phyloP scores from a whole-genome alignment of 2,888 invertebrate genomes.

The Brenthis hecate region DNA sequence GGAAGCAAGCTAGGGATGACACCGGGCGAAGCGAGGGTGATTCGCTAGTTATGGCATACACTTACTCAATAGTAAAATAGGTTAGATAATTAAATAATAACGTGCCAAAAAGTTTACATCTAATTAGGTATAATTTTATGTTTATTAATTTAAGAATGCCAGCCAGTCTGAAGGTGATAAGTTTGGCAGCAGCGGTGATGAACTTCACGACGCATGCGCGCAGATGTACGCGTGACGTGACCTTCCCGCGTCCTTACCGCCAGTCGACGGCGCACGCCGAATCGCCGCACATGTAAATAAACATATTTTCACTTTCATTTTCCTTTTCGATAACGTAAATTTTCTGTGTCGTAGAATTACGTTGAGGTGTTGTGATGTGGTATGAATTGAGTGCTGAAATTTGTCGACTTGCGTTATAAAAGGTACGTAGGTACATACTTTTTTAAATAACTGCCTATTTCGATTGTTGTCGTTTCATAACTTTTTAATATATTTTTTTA shows the following conservation, averaged over 20 bases:
- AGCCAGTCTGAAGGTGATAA: constrained; percentile 38
- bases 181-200: constrained; percentile 55
- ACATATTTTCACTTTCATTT: constrained; percentile 58
- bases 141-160: constrained; percentile 12
- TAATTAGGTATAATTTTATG: constrained; percentile 8
- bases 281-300: constrained; percentile 69
- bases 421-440: constrained; percentile 23
- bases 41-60: too few species aligned
- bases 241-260: constrained; percentile 73
- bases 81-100: neutral
- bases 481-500: neutral
- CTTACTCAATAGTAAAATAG: neutral
- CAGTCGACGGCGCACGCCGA: constrained; percentile 72
- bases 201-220: constrained; percentile 69
- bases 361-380: constrained; percentile 48
- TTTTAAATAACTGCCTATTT: neutral
- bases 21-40: too few species aligned
- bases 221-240: constrained; percentile 57
- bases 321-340: constrained; percentile 46
- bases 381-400: constrained; percentile 30
- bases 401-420: constrained; percentile 20
- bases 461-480: neutral
- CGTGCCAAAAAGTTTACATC: neutral
- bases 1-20: too few species aligned
- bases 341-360: constrained; percentile 55